These are phyloP conservation scores for Xiphorhynchus erythropygius DNA, from an alignment of 2,797 vertebrate species.

Conservation along the genomic window DNA sequence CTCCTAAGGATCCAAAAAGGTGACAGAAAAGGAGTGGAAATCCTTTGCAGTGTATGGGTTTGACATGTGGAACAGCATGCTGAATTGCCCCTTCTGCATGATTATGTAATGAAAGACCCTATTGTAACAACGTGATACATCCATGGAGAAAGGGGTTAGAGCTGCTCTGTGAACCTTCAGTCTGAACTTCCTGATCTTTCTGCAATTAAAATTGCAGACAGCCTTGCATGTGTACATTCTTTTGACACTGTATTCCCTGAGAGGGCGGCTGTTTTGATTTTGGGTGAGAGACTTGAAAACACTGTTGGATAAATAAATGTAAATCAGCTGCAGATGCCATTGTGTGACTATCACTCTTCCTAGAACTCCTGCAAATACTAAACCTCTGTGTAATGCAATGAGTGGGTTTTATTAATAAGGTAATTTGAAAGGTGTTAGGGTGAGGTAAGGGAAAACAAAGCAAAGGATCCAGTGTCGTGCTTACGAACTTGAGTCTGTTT, in stretches of 20 bases:
- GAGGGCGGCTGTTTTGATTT: not conserved
- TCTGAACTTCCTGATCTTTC: constrained; percentile 18
- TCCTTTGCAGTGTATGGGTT: not conserved
- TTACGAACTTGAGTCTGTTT: constrained; percentile 19
- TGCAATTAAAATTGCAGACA: constrained; percentile 53
- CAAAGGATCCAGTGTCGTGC: not conserved
- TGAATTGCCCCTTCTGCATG: not conserved
- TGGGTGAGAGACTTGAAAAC: constrained; percentile 2
- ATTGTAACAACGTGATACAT: not conserved
- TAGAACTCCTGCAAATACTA: not conserved
- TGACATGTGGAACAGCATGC: not conserved
- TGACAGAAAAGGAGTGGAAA: not conserved
- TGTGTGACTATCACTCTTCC: not conserved
- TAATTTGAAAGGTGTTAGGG: constrained; percentile 40
- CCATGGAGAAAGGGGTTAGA: not conserved
- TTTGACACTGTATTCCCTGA: not conserved
- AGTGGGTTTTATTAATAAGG: constrained; percentile 5
- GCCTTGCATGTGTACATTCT: not conserved
- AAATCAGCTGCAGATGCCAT: constrained; percentile 28
- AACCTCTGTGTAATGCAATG: not conserved
- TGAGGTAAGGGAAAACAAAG: constrained; percentile 61
- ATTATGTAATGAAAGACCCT: constrained; percentile 18
- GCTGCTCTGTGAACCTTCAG: not conserved
- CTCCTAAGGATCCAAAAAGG: not conserved
- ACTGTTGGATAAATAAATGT: constrained; percentile 35